Conservation (phyloP, 2,888 invertebrate species). For the Tipula unca region DNA sequence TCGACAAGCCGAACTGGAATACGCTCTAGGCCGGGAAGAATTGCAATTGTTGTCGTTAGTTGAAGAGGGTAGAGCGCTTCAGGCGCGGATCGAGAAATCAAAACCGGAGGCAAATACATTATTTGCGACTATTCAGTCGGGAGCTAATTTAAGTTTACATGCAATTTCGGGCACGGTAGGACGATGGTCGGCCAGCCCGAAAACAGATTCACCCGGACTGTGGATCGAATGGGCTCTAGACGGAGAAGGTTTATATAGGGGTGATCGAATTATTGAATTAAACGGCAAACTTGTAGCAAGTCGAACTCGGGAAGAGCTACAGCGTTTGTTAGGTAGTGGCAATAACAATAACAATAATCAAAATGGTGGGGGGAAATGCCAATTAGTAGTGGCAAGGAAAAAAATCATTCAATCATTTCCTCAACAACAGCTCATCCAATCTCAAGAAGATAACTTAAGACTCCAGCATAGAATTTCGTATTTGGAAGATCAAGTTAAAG, state of each 20-base stretch:
- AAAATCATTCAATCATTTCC: conserved; percentile 30
- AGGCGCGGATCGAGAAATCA: conserved; percentile 66
- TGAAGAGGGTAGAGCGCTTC: conserved; percentile 73
- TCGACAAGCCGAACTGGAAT: conserved; percentile 84
- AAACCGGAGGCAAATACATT: conserved; percentile 47
- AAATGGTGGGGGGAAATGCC: conserved; percentile 33
- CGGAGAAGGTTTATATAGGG: conserved; percentile 62
- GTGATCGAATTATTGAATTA: conserved; percentile 69
- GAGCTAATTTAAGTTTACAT: conserved; percentile 48
- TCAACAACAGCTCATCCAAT: conserved; percentile 38
- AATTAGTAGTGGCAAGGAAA: conserved; percentile 38
- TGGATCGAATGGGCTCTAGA: conserved; percentile 78
- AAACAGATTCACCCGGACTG: conserved; percentile 56
- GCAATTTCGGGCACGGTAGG: conserved; percentile 62
- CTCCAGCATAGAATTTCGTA: conserved; percentile 83
- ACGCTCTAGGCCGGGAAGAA: conserved; percentile 80
- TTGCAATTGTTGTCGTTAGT: conserved; percentile 73
- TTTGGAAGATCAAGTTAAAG: conserved; percentile 75
- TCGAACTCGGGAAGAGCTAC: conserved; percentile 61
- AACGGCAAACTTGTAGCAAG: conserved; percentile 68
- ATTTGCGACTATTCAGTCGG: conserved; percentile 43
- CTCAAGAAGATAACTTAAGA: conserved; percentile 69
- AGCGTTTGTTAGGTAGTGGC: conserved; percentile 49
- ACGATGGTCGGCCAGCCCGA: conserved; percentile 61
- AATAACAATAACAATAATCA: conserved; percentile 27